Evolutionary conservation across 1,140 invertebrate genomes (phyloP), one percentile per base, ranked within the genome.

Genomic region (Zaprionus davidi): DNA sequence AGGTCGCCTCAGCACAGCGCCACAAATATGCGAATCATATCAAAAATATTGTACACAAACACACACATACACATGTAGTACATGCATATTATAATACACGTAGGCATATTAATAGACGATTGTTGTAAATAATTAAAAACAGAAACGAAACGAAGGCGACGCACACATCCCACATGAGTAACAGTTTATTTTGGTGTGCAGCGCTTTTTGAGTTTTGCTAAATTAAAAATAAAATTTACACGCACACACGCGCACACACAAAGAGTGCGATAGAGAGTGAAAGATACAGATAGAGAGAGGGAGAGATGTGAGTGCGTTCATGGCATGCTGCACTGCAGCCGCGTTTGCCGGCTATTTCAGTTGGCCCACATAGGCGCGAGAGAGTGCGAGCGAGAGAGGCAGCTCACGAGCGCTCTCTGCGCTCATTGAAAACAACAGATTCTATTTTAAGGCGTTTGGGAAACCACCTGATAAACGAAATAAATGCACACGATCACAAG

Each of bases 71-170:
- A 70, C 55, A 76, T 77, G 64, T 57, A 11, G 12, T 38, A 38
- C 13, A 12, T 17, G 41, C n/a, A 7, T 46, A 12, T 68, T 51
- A 44, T 69, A 41, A 69, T 51, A 51, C 41, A 57, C 65, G 26
- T 76, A 41, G 55, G 57, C 53, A 55, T 65, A 68, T 73, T 77
- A 56, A 76, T 76, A 72, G 70, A 66, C 72, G 62, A 78, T 71
- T 83, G 81, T 81, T 88, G 84, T 88, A 90, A 65, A 84, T 88
- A 88, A 88, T 87, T 88, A 88, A 83, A 84, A 82, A 59, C 64
- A 71, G 31, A 38, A 24, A 57, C 74, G 72, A 69, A 68, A 28
- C 65, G 75, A 79, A 84, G 84, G 85, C 84, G 75, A 55, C 60
- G 28, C 60, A 63, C 60, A 67, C 71, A 78, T 17, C 64, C 65